These are phyloP conservation scores for Kradibia gibbosae DNA, from an alignment of 1,140 invertebrate species.

Conservation along the genomic window DNA sequence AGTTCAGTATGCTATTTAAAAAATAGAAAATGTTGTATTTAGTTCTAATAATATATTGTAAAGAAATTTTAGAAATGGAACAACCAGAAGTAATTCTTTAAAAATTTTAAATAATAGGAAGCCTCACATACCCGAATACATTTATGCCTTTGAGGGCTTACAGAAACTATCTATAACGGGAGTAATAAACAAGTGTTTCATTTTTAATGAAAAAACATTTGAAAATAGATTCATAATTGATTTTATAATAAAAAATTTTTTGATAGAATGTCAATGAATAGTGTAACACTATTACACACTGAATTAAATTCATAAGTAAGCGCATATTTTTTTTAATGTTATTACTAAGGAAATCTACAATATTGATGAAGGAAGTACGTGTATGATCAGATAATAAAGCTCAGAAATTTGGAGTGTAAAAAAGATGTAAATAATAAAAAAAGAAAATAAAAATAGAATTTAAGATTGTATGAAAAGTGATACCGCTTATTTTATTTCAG, in stretches of 20 bases:
- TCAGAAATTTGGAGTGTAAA: background rate
- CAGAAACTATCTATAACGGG: background rate
- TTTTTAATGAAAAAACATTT: background rate
- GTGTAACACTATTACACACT: too few species aligned
- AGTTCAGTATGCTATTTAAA: too few species aligned
- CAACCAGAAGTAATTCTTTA: too few species aligned
- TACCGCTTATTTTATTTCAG: background rate
- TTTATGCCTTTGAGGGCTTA: background rate
- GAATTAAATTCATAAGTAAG: too few species aligned
- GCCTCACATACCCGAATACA: background rate
- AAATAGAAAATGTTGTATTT: too few species aligned
- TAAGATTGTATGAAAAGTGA: slow-evolving; percentile 1
- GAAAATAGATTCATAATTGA: background rate
- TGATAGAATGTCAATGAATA: background rate
- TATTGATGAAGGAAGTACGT: background rate
- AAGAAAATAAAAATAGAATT: too few species aligned
- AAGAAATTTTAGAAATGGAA: too few species aligned
- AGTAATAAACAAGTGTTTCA: background rate
- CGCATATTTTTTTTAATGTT: too few species aligned
- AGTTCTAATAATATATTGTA: too few species aligned
- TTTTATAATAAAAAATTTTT: background rate
- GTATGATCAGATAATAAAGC: background rate
- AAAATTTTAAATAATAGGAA: too few species aligned
- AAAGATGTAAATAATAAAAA: background rate
- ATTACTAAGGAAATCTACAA: background rate